These are phyloP conservation scores for Archivesica marissinica DNA, from an alignment of 1,140 invertebrate species.

Conservation along the genomic window DNA sequence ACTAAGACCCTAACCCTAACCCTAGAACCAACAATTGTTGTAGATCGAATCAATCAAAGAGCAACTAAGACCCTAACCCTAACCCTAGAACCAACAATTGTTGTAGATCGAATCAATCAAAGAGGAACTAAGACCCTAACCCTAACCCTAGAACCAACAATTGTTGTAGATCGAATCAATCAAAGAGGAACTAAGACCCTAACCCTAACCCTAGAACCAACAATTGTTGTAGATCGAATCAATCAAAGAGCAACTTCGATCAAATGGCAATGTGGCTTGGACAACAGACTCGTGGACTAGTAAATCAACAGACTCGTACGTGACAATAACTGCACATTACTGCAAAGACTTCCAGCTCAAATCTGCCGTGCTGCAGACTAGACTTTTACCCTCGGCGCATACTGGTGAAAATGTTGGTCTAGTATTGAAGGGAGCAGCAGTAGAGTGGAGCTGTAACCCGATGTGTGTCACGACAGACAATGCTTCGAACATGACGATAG, in stretches of 20 bases:
- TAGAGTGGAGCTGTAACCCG: not conserved
- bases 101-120: too few species aligned
- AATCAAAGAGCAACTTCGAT: not conserved
- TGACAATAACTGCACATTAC: slow-evolving; percentile 14
- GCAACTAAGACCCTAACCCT: too few species aligned
- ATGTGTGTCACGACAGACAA: not conserved
- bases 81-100: too few species aligned
- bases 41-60: too few species aligned
- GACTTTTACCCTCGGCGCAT: not conserved
- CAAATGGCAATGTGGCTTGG: not conserved
- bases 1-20: too few species aligned
- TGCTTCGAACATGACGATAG: slow-evolving; percentile 44
- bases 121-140: too few species aligned
- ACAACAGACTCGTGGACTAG: slow-evolving; percentile 29
- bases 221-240: too few species aligned
- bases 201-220: too few species aligned
- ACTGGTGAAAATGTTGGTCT: slow-evolving; percentile 3
- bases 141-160: too few species aligned
- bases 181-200: too few species aligned
- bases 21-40: too few species aligned
- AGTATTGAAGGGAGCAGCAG: not conserved
- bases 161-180: too few species aligned
- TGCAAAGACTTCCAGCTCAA: not conserved
- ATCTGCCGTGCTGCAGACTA: not conserved
- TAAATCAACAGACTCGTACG: not conserved